A percentile compares a stretch with the other conserved stretches of the same genome.
Evolutionary conservation across 2,888 invertebrate genomes (phyloP).

Genomic region (Nephrocerus scutellatus): DNA sequence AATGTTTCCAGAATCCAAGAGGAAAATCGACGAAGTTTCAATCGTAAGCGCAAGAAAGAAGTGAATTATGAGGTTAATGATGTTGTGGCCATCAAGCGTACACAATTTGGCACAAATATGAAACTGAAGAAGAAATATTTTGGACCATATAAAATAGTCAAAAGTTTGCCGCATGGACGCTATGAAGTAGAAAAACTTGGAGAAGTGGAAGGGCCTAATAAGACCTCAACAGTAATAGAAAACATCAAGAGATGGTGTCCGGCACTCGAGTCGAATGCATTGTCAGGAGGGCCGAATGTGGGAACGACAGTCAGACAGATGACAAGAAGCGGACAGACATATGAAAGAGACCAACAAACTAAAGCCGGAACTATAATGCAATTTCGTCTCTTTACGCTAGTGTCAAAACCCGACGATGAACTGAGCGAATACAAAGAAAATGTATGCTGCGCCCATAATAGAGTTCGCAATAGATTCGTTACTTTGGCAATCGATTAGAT

Average conservation of each 20-base stretch:
- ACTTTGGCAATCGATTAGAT: too few species aligned
- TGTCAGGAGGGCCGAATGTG: conserved; percentile 20
- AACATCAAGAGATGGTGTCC: not conserved
- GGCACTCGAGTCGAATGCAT: conserved; percentile 18
- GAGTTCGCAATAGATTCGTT: too few species aligned
- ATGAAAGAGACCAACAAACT: too few species aligned
- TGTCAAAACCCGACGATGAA: too few species aligned
- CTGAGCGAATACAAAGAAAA: too few species aligned
- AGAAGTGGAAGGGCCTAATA: not conserved
- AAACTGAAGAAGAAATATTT: not conserved
- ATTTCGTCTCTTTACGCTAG: too few species aligned
- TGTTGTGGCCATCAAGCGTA: conserved; percentile 5
- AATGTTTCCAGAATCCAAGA: conserved; percentile 5
- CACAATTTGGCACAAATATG: conserved; percentile 1
- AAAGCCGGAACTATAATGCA: too few species aligned
- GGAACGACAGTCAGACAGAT: too few species aligned
- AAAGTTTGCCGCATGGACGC: not conserved
- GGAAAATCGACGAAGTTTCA: conserved; percentile 3
- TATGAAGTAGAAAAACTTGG: conserved; percentile 10
- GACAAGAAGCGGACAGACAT: too few species aligned
- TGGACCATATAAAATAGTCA: conserved; percentile 1
- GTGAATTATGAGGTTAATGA: conserved; percentile 2
- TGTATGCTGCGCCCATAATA: too few species aligned
- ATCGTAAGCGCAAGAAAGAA: not conserved
- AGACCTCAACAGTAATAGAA: not conserved